Evolutionary conservation across 2,113 vertebrate genomes (phyloP).

Genomic region (Erythrolamprus reginae): DNA sequence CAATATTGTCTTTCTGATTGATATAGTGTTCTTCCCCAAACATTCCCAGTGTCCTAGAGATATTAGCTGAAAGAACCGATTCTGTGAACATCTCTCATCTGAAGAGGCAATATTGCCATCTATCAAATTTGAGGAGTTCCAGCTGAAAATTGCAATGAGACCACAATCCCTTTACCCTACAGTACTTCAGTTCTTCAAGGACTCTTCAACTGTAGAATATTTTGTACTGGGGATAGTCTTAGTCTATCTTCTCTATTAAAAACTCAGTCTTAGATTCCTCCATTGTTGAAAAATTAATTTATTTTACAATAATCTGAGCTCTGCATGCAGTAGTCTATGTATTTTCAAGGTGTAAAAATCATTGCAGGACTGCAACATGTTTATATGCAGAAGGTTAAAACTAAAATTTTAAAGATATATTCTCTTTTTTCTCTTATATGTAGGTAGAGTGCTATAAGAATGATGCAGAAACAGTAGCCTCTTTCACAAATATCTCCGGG

Average conservation of each 20-base stretch:
- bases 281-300: not conserved
- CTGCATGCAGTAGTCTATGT: not conserved
- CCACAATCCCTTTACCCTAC: not conserved
- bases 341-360: not conserved
- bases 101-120: not conserved
- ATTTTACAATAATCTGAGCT: not conserved
- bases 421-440: not conserved
- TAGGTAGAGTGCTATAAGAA: not conserved
- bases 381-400: not conserved
- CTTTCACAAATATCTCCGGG: too few species aligned
- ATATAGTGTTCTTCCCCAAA: not conserved
- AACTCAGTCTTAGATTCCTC: not conserved
- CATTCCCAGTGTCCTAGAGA: not conserved
- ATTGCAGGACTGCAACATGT: not conserved
- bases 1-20: not conserved
- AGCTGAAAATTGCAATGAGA: not conserved
- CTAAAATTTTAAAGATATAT: not conserved
- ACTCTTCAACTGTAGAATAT: not conserved
- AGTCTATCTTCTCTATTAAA: not conserved
- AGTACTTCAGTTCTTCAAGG: not conserved
- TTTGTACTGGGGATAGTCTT: not conserved
- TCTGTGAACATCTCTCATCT: not conserved
- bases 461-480: not conserved
- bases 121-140: not conserved
- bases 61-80: not conserved